phyloP scores from a whole-genome alignment of 2,797 vertebrate species.

The Spinibarbus caldwelli region DNA sequence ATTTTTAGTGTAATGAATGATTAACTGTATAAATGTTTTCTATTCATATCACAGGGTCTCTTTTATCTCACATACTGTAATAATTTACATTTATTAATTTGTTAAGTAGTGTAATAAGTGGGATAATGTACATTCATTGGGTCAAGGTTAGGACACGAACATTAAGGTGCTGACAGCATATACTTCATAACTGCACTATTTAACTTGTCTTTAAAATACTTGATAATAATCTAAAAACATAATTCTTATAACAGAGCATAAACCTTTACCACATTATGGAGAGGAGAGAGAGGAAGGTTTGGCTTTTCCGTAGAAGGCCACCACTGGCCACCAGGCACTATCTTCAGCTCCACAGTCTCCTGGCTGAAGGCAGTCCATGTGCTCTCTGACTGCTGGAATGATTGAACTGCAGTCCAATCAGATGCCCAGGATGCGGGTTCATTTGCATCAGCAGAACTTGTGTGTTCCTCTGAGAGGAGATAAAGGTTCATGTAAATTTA shows the following conservation, averaged over 20 bases:
- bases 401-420: conserved; percentile 61
- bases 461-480: conserved; percentile 22
- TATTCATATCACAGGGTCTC: not conserved
- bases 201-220: too few species aligned
- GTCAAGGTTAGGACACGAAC: not conserved
- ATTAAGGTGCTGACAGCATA: too few species aligned
- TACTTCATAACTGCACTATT: too few species aligned
- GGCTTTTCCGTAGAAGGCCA: conserved; percentile 71
- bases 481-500: not conserved
- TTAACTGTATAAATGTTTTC: not conserved
- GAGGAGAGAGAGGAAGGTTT: conserved; percentile 47
- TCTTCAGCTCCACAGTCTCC: conserved; percentile 56
- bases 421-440: conserved; percentile 39
- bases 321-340: conserved; percentile 67
- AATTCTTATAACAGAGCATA: not conserved
- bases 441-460: conserved; percentile 39
- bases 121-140: not conserved
- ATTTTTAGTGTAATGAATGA: not conserved
- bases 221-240: not conserved
- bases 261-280: conserved; percentile 68
- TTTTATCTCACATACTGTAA: not conserved
- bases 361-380: conserved; percentile 77
- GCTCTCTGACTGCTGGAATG: conserved; percentile 67
- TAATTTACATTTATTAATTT: not conserved
- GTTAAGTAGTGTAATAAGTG: too few species aligned